These are phyloP conservation scores for Cyphomyrus discorhynchus DNA, from an alignment of 2,113 vertebrate genomes.

Conservation along the genomic window DNA sequence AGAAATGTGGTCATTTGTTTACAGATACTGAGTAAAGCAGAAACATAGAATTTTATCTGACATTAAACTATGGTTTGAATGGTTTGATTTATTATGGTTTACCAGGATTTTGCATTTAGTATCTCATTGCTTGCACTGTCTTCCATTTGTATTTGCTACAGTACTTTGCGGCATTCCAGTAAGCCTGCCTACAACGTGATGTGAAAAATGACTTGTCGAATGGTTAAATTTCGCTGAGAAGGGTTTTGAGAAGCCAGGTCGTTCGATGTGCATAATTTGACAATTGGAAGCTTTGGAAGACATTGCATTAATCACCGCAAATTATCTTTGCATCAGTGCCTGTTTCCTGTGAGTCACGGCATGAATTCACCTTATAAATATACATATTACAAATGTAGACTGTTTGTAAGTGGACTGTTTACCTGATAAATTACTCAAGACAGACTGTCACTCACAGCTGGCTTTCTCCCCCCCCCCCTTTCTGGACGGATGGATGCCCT, in stretches of 20 bases:
- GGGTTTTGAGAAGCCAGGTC: not conserved
- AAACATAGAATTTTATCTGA: not conserved
- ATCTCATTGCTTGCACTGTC: not conserved
- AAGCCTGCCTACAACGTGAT: not conserved
- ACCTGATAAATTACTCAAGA: not conserved
- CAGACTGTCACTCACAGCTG: not conserved
- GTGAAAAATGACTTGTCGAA: not conserved
- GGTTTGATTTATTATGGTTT: not conserved
- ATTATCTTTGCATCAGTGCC: not conserved
- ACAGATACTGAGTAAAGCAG: not conserved
- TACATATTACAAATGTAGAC: not conserved
- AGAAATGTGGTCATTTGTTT: not conserved
- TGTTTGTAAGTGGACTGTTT: not conserved
- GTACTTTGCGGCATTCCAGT: no score
- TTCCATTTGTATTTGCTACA: not conserved
- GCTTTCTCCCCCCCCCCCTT: not conserved
- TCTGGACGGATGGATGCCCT: not conserved
- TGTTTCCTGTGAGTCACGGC: not conserved
- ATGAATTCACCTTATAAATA: not conserved
- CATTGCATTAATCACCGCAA: not conserved
- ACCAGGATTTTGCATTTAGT: not conserved
- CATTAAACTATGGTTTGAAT: not conserved
- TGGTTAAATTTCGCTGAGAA: not conserved
- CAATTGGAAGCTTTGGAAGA: not conserved
- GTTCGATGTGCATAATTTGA: not conserved